These are phyloP conservation scores for Dryas iulia DNA, from an alignment of 1,140 invertebrate species.

Conservation along the genomic window DNA sequence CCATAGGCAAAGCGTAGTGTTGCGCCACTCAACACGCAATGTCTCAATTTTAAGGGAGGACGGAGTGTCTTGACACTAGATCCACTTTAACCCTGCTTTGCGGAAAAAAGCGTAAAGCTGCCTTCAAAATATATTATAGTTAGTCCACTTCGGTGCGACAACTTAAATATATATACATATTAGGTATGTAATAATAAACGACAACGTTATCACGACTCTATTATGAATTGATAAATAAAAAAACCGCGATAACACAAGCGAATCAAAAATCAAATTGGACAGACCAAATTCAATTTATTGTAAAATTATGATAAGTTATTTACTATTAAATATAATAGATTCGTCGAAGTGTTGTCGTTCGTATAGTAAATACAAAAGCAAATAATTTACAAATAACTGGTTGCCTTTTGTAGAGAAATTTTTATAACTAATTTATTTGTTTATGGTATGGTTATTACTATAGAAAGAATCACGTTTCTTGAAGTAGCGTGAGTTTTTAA, in stretches of 20 bases:
- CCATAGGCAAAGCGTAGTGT: too few relatives aligned
- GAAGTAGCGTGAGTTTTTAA: neutral
- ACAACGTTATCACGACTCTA: neutral
- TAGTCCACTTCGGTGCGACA: neutral
- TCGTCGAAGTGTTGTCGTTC: neutral
- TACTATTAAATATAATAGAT: neutral
- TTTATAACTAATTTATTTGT: too few relatives aligned
- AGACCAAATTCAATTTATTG: neutral
- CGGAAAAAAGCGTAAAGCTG: too few relatives aligned
- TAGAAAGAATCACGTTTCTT: neutral
- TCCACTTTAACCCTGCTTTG: too few relatives aligned
- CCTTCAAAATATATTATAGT: neutral
- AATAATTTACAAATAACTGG: neutral
- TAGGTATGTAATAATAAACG: neutral
- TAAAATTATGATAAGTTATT: neutral
- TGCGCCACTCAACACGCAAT: too few relatives aligned
- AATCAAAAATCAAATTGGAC: neutral
- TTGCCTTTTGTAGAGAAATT: too few relatives aligned
- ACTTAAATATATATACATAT: neutral
- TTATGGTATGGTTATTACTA: too few relatives aligned
- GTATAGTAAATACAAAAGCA: neutral
- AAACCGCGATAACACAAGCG: neutral
- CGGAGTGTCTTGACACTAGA: too few relatives aligned
- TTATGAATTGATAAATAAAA: neutral
- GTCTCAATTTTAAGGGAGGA: too few relatives aligned